Evolutionary conservation across 2,888 invertebrate species (phyloP).

Genomic region (Monochamus alternatus): DNA sequence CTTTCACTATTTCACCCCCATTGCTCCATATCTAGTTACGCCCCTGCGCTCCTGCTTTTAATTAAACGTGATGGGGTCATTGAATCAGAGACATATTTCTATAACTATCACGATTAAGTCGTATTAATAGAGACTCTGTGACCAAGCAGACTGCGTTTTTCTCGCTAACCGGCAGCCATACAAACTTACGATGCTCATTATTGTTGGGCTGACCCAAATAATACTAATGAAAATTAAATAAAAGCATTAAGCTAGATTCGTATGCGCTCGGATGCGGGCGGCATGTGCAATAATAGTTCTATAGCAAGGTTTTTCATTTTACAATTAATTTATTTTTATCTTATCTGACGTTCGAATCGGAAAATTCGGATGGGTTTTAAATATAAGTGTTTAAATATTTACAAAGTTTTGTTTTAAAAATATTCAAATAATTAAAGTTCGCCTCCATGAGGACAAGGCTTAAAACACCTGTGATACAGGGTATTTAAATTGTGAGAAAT

Average conservation of each 20-base stretch:
- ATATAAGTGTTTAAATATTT: too few species aligned
- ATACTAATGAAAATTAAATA: not conserved
- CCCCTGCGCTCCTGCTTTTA: not conserved
- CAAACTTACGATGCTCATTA: slow-evolving; percentile 6
- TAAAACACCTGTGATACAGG: too few species aligned
- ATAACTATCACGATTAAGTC: slow-evolving; percentile 1
- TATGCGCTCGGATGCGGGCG: not conserved
- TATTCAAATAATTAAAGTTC: too few species aligned
- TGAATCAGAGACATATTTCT: slow-evolving; percentile 5
- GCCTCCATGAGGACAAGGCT: too few species aligned
- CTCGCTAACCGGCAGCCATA: not conserved
- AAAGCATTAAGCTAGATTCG: not conserved
- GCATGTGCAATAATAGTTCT: slow-evolving; percentile 2
- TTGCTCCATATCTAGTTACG: not conserved
- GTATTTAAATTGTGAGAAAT: too few species aligned
- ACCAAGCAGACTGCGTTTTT: not conserved
- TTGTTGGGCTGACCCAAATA: slow-evolving; percentile 7
- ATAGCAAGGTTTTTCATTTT: not conserved
- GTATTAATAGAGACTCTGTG: not conserved
- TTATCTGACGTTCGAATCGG: too few species aligned
- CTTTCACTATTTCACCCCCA: not conserved
- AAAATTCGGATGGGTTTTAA: too few species aligned
- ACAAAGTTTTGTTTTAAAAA: too few species aligned
- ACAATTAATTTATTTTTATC: too few species aligned
- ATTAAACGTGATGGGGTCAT: slow-evolving; percentile 6